Evolutionary conservation across 2,113 vertebrate species (phyloP), one percentile per base, ranked within the genome.

Genomic region (Oenanthe oenanthe): DNA sequence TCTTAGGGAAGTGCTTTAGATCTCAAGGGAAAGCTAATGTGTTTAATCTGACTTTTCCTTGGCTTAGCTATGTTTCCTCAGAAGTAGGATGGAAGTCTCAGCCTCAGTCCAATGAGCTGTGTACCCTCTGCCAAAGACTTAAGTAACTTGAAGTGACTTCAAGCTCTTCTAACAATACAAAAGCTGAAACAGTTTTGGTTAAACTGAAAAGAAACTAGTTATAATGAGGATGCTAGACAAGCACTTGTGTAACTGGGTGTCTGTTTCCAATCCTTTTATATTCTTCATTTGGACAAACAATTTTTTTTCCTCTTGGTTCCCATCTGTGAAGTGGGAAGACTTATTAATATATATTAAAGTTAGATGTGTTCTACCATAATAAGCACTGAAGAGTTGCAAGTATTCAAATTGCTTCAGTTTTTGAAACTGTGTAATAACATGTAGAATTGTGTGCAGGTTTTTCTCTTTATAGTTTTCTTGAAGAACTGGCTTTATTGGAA

Each of bases 301-400:
- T 76, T 89, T 93, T 42, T 42, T 67, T 58, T 10, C 10, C 7
- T 43, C 63, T 80, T 5, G 1, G 71, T 95, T 96, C 92, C 81
- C 93, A 95, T 95, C 85, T 96, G 84, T 97, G 95, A 97, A 95
- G 93, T 97, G 95, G 93, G 88, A 85, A 97, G 67, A 68, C 74
- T 82, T 89, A 92, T 95, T 96, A 95, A 95, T 97, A 95, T 89
- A 89, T 95, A 94, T 95, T 94, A 80, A 92, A 83, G 42, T 70
- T 83, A 76, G 54, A 70, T 88, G 51, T 85, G 32, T 80, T 85
- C 62, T 76, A n/a, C 81, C 62, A 45, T 83, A 95, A 82, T 92
- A 78, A 95, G 76, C 21, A 32, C 42, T 48, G 34, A 70, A 82
- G 87, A 63, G 29, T 43, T 58, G 54, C n/a, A 80, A 73, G 63